Evolutionary conservation across 2,888 invertebrate genomes (phyloP).

Genomic region (Tinea trinotella): DNA sequence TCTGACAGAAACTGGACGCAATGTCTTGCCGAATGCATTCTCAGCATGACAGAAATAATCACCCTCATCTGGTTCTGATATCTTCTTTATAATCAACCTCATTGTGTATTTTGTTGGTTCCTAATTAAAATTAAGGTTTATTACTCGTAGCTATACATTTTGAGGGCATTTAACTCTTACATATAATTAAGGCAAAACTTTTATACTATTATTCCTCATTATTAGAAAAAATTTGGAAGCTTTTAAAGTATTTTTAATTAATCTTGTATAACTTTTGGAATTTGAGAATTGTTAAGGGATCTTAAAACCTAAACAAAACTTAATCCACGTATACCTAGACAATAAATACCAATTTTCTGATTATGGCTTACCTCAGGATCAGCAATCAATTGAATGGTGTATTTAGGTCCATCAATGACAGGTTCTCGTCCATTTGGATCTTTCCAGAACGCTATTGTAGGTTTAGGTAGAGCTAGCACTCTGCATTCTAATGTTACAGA

Average conservation of each 20-base stretch:
- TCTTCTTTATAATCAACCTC: slow-evolving; percentile 81
- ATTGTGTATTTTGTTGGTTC: slow-evolving; percentile 80
- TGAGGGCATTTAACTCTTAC: no score
- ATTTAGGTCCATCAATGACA: slow-evolving; percentile 84
- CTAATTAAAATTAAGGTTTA: slow-evolving; percentile 40
- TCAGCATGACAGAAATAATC: slow-evolving; percentile 90
- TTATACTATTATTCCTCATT: no score
- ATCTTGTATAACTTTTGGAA: no score
- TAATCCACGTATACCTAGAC: no score
- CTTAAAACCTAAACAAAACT: no score
- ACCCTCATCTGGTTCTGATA: slow-evolving; percentile 79
- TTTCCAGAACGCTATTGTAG: slow-evolving; percentile 86
- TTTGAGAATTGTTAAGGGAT: no score
- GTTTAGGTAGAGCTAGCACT: slow-evolving; percentile 84
- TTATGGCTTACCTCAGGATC: slow-evolving; percentile 67
- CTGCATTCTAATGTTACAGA: slow-evolving; percentile 83
- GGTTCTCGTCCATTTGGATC: slow-evolving; percentile 82
- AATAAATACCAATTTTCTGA: no score
- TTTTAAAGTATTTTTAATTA: no score
- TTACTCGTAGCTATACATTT: background rate
- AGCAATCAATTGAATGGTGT: slow-evolving; percentile 73
- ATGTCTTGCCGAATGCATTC: slow-evolving; percentile 83
- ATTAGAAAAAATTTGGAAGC: no score
- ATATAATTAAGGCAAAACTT: no score
- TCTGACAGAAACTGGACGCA: slow-evolving; percentile 81